phyloP scores from a whole-genome alignment of 2,888 invertebrate species.

The Galerucella pusilla region DNA sequence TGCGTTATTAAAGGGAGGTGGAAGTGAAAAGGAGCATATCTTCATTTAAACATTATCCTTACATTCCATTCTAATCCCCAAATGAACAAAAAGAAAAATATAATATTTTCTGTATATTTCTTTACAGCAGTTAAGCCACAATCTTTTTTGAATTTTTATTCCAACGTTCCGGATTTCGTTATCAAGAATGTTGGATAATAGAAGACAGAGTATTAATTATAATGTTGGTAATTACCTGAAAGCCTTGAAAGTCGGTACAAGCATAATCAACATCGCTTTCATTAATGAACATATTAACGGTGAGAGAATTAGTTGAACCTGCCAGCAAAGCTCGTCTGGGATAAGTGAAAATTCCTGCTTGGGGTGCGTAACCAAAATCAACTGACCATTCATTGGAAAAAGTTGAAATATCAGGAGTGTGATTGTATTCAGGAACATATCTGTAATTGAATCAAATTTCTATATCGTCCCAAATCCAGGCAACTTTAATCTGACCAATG shows the following conservation, averaged over 20 bases:
- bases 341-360: conserved; percentile 70
- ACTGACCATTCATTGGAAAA: conserved; percentile 54
- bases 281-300: conserved; percentile 48
- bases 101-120: too few species aligned
- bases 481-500: too few species aligned
- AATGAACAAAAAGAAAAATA: neutral
- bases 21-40: too few species aligned
- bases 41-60: too few species aligned
- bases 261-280: conserved; percentile 51
- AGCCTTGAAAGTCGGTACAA: conserved; percentile 53
- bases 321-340: conserved; percentile 74
- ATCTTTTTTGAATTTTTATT: too few species aligned
- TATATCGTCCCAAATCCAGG: too few species aligned
- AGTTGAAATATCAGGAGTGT: conserved; percentile 18
- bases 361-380: conserved; percentile 70
- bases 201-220: neutral
- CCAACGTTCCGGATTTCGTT: too few species aligned
- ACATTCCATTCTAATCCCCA: too few species aligned
- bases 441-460: conserved; percentile 21
- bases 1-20: too few species aligned
- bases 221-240: conserved; percentile 43
- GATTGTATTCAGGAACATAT: conserved; percentile 30
- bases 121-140: too few species aligned
- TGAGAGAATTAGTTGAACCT: conserved; percentile 67
- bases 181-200: too few species aligned